A percentile compares a stretch with the other conserved stretches of the same genome.
phyloP scores from a whole-genome alignment of 2,888 invertebrate species.

The Junonia oenone region DNA sequence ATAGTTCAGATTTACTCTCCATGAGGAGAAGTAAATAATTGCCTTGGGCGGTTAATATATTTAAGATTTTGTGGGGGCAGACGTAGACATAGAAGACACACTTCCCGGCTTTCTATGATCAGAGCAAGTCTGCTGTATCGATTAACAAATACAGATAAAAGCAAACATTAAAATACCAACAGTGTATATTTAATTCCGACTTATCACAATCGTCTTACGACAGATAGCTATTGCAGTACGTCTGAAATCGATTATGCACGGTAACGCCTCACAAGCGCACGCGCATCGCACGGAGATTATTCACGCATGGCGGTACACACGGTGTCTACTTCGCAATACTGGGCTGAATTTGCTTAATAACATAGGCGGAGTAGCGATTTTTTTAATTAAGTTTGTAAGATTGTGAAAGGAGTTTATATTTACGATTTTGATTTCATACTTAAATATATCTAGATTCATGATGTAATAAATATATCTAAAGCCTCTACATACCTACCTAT shows the following conservation, averaged over 20 bases:
- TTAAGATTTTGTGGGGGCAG: too few relatives aligned
- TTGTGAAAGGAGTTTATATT: too few relatives aligned
- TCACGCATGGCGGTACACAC: constrained; percentile 16
- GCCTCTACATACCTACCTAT: too few relatives aligned
- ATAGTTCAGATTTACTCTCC: too few relatives aligned
- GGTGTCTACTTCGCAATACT: constrained; percentile 6
- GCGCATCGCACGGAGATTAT: constrained; percentile 20
- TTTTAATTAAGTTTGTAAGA: background rate
- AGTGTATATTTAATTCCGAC: background rate
- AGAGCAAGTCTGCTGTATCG: background rate
- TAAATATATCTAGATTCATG: too few relatives aligned
- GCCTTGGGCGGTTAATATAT: too few relatives aligned
- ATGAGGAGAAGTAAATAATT: too few relatives aligned
- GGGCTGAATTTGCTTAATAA: constrained; percentile 15
- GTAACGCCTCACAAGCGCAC: constrained; percentile 18
- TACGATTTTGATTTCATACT: too few relatives aligned
- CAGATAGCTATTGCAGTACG: constrained; percentile 11
- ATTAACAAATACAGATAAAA: too few relatives aligned
- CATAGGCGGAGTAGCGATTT: background rate
- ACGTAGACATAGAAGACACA: too few relatives aligned
- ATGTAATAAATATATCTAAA: too few relatives aligned
- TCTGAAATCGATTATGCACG: constrained; percentile 21
- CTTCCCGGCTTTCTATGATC: too few relatives aligned
- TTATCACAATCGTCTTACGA: constrained; percentile 4
- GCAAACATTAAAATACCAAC: background rate